These are phyloP conservation scores for Anabas testudineus DNA, from an alignment of 2,797 vertebrate genomes.

Conservation along the genomic window DNA sequence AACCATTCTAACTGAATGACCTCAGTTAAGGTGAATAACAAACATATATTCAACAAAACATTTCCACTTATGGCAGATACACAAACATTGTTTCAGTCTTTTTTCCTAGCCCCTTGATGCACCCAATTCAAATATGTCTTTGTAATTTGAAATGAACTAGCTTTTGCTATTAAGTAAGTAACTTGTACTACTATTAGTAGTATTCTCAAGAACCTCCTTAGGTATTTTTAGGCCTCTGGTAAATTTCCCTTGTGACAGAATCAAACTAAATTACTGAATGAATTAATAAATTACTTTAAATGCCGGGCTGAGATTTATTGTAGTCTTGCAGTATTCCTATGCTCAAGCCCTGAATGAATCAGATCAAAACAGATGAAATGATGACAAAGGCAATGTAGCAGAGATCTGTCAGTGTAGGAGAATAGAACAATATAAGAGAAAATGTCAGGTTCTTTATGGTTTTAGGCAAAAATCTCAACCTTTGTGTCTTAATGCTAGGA, in stretches of 20 bases:
- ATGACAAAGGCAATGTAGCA: conserved; percentile 3
- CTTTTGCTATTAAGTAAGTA: not conserved
- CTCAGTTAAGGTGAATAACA: conserved; percentile 34
- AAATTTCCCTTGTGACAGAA: conserved; percentile 17
- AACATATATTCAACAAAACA: conserved; percentile 15
- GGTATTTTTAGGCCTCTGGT: conserved; percentile 2
- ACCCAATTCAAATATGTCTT: not conserved
- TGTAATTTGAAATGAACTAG: not conserved
- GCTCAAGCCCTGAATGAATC: not conserved
- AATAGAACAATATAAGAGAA: not conserved
- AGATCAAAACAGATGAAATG: not conserved
- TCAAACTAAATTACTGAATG: conserved; percentile 11
- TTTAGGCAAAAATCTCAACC: not conserved
- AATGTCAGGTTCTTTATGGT: too few relatives aligned
- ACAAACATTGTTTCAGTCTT: conserved; percentile 1
- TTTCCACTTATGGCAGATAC: not conserved
- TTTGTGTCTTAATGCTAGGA: not conserved
- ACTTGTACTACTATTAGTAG: not conserved
- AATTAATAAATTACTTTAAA: conserved; percentile 4
- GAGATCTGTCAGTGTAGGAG: not conserved
- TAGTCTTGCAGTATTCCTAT: not conserved
- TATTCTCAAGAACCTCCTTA: too few relatives aligned
- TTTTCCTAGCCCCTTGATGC: not conserved
- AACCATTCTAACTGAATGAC: conserved; percentile 49
- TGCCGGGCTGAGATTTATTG: not conserved